Evolutionary conservation across 92 coral and sea anemone species (phyloP).

Genomic region (Virgularia gustaviana): DNA sequence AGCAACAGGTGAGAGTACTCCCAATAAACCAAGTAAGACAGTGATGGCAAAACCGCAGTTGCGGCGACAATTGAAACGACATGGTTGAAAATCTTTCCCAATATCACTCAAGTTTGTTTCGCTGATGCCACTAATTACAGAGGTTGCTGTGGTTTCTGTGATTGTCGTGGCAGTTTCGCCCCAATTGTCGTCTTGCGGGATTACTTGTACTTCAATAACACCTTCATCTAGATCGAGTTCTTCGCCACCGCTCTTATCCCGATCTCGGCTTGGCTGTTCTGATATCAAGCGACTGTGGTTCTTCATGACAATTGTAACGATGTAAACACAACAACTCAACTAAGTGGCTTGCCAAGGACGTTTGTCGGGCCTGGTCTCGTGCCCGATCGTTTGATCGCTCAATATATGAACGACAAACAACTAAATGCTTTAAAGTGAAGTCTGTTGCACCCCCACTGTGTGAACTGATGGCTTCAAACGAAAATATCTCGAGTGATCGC

Average conservation of each 20-base stretch:
- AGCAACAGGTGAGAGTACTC: slow-evolving; percentile 76
- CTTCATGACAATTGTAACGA: slow-evolving; percentile 33
- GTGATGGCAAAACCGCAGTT: slow-evolving; percentile 67
- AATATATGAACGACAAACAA: background rate
- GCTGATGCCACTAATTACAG: slow-evolving; percentile 82
- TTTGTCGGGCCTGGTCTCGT: background rate
- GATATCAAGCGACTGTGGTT: slow-evolving; percentile 53
- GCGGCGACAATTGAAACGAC: slow-evolving; percentile 68
- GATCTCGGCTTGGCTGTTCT: too few species aligned
- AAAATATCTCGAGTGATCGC: slow-evolving; percentile 7
- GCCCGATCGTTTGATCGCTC: slow-evolving; percentile 4
- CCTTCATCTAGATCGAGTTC: slow-evolving; percentile 94
- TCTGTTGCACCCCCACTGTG: slow-evolving; percentile 34
- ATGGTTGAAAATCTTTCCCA: slow-evolving; percentile 65
- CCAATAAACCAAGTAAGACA: slow-evolving; percentile 65
- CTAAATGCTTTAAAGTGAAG: slow-evolving; percentile 9
- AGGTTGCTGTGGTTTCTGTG: slow-evolving; percentile 90
- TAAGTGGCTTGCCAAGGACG: slow-evolving; percentile 1
- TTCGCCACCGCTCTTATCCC: slow-evolving; percentile 63
- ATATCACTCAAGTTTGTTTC: slow-evolving; percentile 87
- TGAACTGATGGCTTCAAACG: slow-evolving; percentile 2
- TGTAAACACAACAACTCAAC: slow-evolving; percentile 24
- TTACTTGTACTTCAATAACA: slow-evolving; percentile 95
- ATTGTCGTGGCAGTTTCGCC: slow-evolving; percentile 98
- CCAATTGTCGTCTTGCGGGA: slow-evolving; percentile 99